Conservation (phyloP, 2,113 vertebrate genomes). For the Lucifuga dentata region DNA sequence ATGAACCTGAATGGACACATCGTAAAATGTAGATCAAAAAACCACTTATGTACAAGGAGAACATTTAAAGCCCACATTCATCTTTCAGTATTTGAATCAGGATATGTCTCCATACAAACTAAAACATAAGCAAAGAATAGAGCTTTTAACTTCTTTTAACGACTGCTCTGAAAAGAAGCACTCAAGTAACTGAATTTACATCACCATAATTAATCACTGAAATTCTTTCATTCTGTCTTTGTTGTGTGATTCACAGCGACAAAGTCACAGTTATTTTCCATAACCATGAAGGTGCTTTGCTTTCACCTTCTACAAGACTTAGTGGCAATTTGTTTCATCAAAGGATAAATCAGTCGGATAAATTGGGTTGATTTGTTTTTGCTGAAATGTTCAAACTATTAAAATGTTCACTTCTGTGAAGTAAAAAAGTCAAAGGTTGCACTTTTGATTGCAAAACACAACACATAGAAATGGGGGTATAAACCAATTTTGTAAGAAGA, state of each 20-base stretch:
- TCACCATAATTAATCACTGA: conserved; percentile 53
- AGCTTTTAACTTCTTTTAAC: conserved; percentile 25
- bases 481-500: too few species aligned
- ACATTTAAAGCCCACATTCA: background rate
- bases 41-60: background rate
- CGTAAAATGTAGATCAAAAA: background rate
- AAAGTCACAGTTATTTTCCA: conserved; percentile 42
- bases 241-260: conserved; percentile 31
- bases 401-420: too few species aligned
- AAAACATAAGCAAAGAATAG: conserved; percentile 29
- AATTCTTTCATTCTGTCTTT: conserved; percentile 57
- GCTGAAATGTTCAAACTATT: background rate
- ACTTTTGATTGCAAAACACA: too few species aligned
- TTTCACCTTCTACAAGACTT: conserved; percentile 24
- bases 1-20: too few species aligned
- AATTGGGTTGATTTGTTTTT: background rate
- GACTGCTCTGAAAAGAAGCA: conserved; percentile 46
- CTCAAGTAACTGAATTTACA: conserved; percentile 55
- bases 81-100: conserved; percentile 25
- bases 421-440: too few species aligned
- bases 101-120: conserved; percentile 18
- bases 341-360: conserved; percentile 14
- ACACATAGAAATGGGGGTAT: background rate
- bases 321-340: conserved; percentile 21
- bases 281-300: conserved; percentile 15